phyloP scores from a whole-genome alignment of 2,113 vertebrate genomes.

The Nycticorax nycticorax region DNA sequence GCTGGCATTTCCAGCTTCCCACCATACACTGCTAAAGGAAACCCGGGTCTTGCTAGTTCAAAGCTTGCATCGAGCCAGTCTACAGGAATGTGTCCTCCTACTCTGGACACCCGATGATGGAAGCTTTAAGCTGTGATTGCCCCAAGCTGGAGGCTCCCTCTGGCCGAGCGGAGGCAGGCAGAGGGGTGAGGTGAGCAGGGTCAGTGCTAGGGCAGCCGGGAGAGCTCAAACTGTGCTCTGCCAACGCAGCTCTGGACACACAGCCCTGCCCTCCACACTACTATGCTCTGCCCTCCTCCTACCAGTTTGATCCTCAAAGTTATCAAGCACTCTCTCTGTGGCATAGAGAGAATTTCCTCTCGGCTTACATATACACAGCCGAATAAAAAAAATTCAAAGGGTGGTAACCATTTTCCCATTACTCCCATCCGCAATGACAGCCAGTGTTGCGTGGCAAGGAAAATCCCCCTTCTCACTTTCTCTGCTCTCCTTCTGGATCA shows the following conservation, averaged over 20 bases:
- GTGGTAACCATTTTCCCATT: not conserved
- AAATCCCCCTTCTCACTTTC: not conserved
- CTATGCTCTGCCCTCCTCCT: not conserved
- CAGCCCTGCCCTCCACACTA: not conserved
- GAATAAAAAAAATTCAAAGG: not conserved
- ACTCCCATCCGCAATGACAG: not conserved
- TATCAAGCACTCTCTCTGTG: not conserved
- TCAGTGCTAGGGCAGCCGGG: not conserved
- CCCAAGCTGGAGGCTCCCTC: not conserved
- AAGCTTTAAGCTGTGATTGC: not conserved
- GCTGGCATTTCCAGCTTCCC: not conserved
- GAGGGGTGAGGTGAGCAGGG: not conserved
- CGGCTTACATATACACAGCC: not conserved
- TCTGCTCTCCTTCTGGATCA: not conserved
- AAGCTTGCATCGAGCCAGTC: not conserved
- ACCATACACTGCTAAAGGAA: not conserved
- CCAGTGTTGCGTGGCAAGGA: fast-evolving
- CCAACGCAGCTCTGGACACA: not conserved
- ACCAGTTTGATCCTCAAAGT: not conserved
- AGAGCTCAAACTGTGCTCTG: not conserved
- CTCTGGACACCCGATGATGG: not conserved
- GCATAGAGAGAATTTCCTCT: not conserved
- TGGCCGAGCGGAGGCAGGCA: not conserved
- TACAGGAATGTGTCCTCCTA: not conserved
- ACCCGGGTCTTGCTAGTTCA: not conserved